phyloP scores from a whole-genome alignment of 2,888 invertebrate genomes.

The Loripinus fragilis region DNA sequence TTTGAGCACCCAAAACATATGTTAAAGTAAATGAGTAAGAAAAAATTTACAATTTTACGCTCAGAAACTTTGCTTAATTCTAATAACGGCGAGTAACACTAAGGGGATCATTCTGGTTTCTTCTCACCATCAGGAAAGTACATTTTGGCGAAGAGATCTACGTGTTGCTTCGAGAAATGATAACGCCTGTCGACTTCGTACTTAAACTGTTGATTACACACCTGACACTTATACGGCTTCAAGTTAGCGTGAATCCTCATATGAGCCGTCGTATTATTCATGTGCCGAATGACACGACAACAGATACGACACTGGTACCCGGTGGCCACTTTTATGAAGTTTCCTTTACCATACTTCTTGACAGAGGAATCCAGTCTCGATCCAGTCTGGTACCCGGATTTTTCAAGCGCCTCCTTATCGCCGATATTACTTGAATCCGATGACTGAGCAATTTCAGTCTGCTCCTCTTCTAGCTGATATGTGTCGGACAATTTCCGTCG shows the following conservation, averaged over 20 bases:
- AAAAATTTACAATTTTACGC: too few relatives aligned
- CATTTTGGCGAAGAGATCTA: constrained; percentile 62
- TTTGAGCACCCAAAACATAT: too few relatives aligned
- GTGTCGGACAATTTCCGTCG: constrained; percentile 56
- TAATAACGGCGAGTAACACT: background rate
- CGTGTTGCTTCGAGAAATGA: constrained; percentile 61
- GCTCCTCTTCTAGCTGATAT: constrained; percentile 29
- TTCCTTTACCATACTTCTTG: constrained; percentile 61
- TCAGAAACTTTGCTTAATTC: background rate
- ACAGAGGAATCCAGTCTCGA: constrained; percentile 38
- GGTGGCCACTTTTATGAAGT: constrained; percentile 59
- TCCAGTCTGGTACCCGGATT: constrained; percentile 26
- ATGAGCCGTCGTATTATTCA: constrained; percentile 62
- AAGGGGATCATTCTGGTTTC: constrained; percentile 34
- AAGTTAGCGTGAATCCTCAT: constrained; percentile 61
- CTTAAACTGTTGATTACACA: constrained; percentile 62
- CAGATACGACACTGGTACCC: constrained; percentile 63
- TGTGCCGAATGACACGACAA: constrained; percentile 58
- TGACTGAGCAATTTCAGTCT: constrained; percentile 16
- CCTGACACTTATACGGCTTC: constrained; percentile 61
- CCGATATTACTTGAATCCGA: constrained; percentile 30
- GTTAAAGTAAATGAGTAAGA: too few relatives aligned
- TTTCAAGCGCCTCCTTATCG: constrained; percentile 37
- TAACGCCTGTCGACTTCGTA: constrained; percentile 59
- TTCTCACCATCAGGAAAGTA: constrained; percentile 58